Evolutionary conservation across 2,888 invertebrate species (phyloP).

Genomic region (Diarsia dahlii): DNA sequence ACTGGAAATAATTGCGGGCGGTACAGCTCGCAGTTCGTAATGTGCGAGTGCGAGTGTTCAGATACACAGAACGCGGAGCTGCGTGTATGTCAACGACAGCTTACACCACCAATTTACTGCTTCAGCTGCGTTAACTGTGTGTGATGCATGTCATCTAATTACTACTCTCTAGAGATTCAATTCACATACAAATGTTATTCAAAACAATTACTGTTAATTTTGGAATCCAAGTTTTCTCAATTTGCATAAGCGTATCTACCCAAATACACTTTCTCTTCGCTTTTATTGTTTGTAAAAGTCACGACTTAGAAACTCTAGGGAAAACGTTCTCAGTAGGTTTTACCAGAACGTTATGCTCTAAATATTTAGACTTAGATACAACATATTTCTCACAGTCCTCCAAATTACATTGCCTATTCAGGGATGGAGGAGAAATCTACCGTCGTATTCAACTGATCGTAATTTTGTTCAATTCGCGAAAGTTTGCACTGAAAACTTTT

Average conservation of each 20-base stretch:
- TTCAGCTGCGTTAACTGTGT: conserved; percentile 56
- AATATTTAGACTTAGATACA: conserved; percentile 60
- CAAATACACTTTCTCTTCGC: conserved; percentile 54
- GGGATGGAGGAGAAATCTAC: conserved; percentile 59
- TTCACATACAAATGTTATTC: conserved; percentile 22
- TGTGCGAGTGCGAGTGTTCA: conserved; percentile 30
- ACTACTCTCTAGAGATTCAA: conserved; percentile 30
- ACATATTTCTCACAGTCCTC: conserved; percentile 59
- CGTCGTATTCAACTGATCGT: conserved; percentile 59
- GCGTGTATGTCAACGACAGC: conserved; percentile 63
- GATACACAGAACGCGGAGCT: conserved; percentile 39
- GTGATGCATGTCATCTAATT: conserved; percentile 26
- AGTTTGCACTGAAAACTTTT: conserved; percentile 66
- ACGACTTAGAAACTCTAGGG: conserved; percentile 43
- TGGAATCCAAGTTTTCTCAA: conserved; percentile 33
- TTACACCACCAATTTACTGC: conserved; percentile 63
- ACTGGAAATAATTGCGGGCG: conserved; percentile 70
- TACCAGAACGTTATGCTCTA: conserved; percentile 48
- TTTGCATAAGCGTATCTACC: conserved; percentile 29
- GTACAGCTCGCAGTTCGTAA: conserved; percentile 64
- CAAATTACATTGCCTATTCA: conserved; percentile 68
- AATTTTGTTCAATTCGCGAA: conserved; percentile 62
- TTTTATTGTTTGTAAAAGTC: conserved; percentile 56
- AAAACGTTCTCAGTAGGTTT: conserved; percentile 34
- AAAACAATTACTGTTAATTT: conserved; percentile 40